These are phyloP conservation scores for Neodiprion virginianus DNA, from an alignment of 1,140 invertebrate genomes.

Conservation along the genomic window DNA sequence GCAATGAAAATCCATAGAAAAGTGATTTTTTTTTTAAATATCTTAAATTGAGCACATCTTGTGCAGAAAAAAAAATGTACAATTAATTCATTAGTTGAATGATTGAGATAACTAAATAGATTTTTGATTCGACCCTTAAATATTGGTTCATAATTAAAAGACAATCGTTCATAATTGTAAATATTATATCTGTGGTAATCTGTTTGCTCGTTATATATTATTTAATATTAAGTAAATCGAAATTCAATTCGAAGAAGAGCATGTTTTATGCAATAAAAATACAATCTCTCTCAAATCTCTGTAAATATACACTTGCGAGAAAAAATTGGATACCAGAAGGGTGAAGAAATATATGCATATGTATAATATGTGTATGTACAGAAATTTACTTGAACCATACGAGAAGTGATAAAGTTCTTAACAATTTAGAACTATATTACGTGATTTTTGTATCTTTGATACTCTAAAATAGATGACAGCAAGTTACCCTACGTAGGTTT, in stretches of 20 bases:
- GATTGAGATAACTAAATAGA: neutral
- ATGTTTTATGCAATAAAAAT: neutral
- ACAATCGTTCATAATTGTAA: neutral
- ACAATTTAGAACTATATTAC: neutral
- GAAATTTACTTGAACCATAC: neutral
- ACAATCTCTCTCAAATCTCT: neutral
- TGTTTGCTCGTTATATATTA: neutral
- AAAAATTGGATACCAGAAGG: neutral
- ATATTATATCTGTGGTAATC: neutral
- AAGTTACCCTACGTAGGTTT: neutral
- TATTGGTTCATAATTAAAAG: neutral
- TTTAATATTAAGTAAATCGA: neutral
- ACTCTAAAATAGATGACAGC: neutral
- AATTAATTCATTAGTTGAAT: neutral
- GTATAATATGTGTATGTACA: neutral
- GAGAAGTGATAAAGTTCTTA: neutral
- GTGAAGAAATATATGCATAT: slow-evolving; percentile 1
- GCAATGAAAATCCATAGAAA: neutral
- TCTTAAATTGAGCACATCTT: neutral
- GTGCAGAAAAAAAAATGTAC: neutral
- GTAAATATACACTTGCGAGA: neutral
- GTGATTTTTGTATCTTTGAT: neutral
- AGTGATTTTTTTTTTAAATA: neutral
- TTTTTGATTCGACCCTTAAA: neutral
- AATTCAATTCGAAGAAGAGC: neutral